Percentiles rank a stretch among this genome's conserved stretches.
Evolutionary conservation across 2,113 vertebrate genomes (phyloP).

Genomic region (Ploceus nigricollis): DNA sequence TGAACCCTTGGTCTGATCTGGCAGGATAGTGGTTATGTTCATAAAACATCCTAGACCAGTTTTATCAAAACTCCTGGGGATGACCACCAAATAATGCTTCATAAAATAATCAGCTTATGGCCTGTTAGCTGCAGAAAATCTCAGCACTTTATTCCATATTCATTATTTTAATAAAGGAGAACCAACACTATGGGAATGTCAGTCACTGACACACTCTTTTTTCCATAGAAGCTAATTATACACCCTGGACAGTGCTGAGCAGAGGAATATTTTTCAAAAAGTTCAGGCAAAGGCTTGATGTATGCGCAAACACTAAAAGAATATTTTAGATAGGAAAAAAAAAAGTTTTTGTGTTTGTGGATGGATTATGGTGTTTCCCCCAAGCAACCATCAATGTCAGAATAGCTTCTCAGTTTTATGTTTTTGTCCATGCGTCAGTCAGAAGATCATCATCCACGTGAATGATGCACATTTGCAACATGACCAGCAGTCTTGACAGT

Average conservation of each 20-base stretch:
- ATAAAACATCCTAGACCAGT: background rate
- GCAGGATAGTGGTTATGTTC: background rate
- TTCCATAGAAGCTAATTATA: background rate
- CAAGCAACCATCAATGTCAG: background rate
- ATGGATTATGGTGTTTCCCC: background rate
- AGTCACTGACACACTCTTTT: background rate
- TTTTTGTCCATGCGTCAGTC: background rate
- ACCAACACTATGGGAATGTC: background rate
- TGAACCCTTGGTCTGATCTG: background rate
- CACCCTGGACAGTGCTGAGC: accelerated
- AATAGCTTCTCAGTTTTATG: background rate
- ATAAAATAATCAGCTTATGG: background rate
- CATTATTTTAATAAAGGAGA: background rate
- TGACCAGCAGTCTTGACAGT: conserved; percentile 8
- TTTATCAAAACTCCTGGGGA: background rate
- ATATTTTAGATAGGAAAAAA: background rate
- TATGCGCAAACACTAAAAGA: background rate
- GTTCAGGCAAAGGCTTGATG: background rate
- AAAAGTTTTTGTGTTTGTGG: background rate
- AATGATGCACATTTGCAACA: background rate
- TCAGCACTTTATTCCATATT: background rate
- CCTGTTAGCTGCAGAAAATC: background rate
- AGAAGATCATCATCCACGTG: background rate
- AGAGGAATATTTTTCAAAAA: background rate
- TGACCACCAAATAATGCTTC: background rate